Evolutionary conservation across 2,113 vertebrate species (phyloP).

Genomic region (Atherinomorus stipes): DNA sequence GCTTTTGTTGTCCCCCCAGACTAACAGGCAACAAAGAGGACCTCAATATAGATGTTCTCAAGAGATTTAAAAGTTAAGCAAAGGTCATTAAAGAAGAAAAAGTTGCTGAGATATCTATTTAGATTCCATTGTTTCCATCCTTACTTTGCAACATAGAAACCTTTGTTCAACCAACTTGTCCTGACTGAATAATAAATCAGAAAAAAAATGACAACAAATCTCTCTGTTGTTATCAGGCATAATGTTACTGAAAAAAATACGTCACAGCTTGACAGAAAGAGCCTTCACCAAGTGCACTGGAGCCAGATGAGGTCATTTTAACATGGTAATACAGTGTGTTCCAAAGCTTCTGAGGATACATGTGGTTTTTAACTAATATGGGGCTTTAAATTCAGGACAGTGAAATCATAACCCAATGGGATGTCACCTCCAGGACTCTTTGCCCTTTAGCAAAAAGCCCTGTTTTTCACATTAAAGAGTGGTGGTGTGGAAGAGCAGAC

Average conservation of each 20-base stretch:
- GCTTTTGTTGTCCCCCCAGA: slow-evolving; percentile 3
- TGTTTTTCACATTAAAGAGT: slow-evolving; percentile 79
- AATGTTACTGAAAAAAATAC: slow-evolving; percentile 7
- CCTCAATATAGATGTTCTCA: slow-evolving; percentile 29
- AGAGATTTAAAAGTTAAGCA: slow-evolving; percentile 42
- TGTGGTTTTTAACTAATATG: slow-evolving; percentile 50
- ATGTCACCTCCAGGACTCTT: slow-evolving; percentile 40
- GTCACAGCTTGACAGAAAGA: slow-evolving; percentile 40
- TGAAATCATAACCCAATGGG: slow-evolving; percentile 59
- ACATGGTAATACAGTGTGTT: slow-evolving; percentile 32
- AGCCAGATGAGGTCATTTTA: slow-evolving; percentile 65
- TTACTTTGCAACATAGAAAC: slow-evolving; percentile 58
- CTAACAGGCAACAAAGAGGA: slow-evolving; percentile 14
- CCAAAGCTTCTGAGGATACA: slow-evolving; percentile 23
- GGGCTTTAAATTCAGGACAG: slow-evolving; percentile 42
- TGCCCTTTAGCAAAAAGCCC: slow-evolving; percentile 53
- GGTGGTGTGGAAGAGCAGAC: slow-evolving; percentile 64
- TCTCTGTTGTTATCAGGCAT: slow-evolving; percentile 2
- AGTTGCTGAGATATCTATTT: slow-evolving; percentile 24
- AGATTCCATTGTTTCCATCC: slow-evolving; percentile 49
- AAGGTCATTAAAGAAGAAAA: slow-evolving; percentile 25
- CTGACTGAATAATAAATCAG: slow-evolving; percentile 22
- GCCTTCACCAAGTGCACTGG: slow-evolving; percentile 32
- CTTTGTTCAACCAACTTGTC: slow-evolving; percentile 55
- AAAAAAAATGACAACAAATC: slow-evolving; percentile 7